A percentile compares a stretch with the other conserved stretches of the same genome.
Conservation (phyloP, 2,113 vertebrate genomes). For the Hoplias malabaricus region DNA sequence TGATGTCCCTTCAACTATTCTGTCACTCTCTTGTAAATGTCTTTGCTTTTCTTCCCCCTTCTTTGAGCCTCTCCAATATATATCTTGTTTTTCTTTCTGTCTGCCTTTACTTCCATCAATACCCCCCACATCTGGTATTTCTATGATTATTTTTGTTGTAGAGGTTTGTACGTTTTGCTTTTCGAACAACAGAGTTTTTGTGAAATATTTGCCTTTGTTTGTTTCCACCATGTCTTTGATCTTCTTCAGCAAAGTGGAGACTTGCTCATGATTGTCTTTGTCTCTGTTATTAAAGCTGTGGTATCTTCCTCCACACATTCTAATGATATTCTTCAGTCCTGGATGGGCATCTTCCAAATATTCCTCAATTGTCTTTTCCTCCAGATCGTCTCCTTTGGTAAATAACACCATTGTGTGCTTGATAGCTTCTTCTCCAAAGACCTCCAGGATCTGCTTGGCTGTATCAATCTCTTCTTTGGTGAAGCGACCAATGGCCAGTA, state of each 20-base stretch:
- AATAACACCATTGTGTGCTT: conserved; percentile 6
- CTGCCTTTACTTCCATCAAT: background rate
- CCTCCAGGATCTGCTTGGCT: background rate
- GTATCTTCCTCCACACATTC: background rate
- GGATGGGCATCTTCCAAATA: background rate
- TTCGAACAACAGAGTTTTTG: background rate
- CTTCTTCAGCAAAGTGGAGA: background rate
- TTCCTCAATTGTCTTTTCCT: background rate
- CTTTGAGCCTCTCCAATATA: too few relatives aligned
- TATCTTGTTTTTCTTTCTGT: too few relatives aligned
- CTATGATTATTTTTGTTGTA: too few relatives aligned
- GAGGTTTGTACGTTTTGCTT: too few relatives aligned
- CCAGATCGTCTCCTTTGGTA: background rate
- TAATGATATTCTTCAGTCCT: background rate
- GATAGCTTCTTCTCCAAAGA: background rate
- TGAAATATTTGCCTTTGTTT: background rate
- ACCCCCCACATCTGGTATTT: background rate
- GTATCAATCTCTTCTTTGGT: background rate
- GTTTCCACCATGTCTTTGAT: background rate
- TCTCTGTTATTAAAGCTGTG: conserved; percentile 17
- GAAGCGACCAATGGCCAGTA: background rate
- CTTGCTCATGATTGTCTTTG: background rate
- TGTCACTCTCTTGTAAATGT: background rate
- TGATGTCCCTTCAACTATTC: background rate
- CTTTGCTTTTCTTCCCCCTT: too few relatives aligned